Base-by-base conservation (phyloP, 2,888 invertebrate species). In the Hipparchia semele region DNA sequence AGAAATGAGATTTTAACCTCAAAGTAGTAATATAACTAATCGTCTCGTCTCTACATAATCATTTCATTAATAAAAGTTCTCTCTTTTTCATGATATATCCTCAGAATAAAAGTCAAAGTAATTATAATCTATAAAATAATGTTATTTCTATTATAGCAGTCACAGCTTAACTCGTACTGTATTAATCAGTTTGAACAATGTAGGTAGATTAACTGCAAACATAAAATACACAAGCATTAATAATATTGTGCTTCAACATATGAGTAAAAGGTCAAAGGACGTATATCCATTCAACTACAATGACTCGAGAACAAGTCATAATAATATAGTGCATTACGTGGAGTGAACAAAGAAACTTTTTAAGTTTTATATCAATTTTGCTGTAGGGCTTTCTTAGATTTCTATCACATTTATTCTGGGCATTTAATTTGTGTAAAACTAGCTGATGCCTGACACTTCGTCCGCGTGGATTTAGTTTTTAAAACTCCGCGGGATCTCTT, bases 201-300 rank as follows among this genome's bases (percentile, higher is more conserved):
- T 49, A 56, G n/a, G 39, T 12, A 68, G n/a, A 60, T 51, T 58
- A 68, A 53, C 59, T 60, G 68, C 51, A 60, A 60, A 68, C 68
- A 53, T 68, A 68, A 68, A 60, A 51, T 68, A 68, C 60, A 68
- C 49, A 72, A 13, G 39, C 72, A 68, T 68, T 56, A 72, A 56
- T 62, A 68, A 62, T 68, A 53, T 49, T 68, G 45, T 62, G 62
- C 61, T 68, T 39, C 39, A 5, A 5, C 39, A 39, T 39, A 39
- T 1, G 39, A 39, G 33, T 46, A 54, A 68, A 62, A 72, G 58
- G 72, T 46, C 39, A 72, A 58, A 68, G 68, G 68, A 51, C 56
- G 39, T 7, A 46, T 58, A 12, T 67, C 59, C 56, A 68, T 68
- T 60, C 33, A 51, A 62, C 51, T 33, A 62, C 54, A 45, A 61